phyloP scores from a whole-genome alignment of 2,888 invertebrate genomes.

The Pseudococcus viburni region DNA sequence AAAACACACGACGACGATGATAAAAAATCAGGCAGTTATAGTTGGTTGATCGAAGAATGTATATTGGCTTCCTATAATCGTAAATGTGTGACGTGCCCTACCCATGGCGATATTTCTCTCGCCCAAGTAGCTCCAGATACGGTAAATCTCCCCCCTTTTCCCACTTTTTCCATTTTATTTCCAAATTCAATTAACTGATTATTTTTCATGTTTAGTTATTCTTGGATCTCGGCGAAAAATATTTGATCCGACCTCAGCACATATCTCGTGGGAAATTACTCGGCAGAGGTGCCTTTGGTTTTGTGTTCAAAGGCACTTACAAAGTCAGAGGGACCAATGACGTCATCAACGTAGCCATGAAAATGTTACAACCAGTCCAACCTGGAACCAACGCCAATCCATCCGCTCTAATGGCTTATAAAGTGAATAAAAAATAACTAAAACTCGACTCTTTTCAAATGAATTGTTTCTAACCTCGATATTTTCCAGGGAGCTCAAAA shows the following conservation, averaged over 20 bases:
- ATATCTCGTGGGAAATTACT: constrained; percentile 83
- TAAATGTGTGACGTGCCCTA: constrained; percentile 80
- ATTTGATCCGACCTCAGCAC: constrained; percentile 86
- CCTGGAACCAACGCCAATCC: constrained; percentile 82
- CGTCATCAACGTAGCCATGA: constrained; percentile 87
- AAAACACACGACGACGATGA: constrained; percentile 71
- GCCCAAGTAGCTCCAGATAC: constrained; percentile 93
- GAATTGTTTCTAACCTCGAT: background rate
- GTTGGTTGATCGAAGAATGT: constrained; percentile 97
- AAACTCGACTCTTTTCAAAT: background rate
- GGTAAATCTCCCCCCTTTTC: constrained; percentile 73
- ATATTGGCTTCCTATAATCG: constrained; percentile 83
- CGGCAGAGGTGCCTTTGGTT: constrained; percentile 98
- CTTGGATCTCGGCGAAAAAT: constrained; percentile 86
- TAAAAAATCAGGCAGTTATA: constrained; percentile 73
- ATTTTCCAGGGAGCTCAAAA: constrained; percentile 79
- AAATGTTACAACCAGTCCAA: constrained; percentile 95
- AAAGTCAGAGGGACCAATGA: constrained; percentile 74
- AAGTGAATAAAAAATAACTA: constrained; percentile 70
- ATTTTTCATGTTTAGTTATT: constrained; percentile 77
- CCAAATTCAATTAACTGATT: background rate
- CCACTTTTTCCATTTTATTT: background rate
- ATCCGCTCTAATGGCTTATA: constrained; percentile 77
- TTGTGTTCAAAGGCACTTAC: constrained; percentile 89
- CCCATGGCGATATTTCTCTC: constrained; percentile 83